Evolutionary conservation across 2,113 vertebrate species (phyloP), one percentile per base, ranked within the genome.

Genomic region (Coregonus clupeaformis): DNA sequence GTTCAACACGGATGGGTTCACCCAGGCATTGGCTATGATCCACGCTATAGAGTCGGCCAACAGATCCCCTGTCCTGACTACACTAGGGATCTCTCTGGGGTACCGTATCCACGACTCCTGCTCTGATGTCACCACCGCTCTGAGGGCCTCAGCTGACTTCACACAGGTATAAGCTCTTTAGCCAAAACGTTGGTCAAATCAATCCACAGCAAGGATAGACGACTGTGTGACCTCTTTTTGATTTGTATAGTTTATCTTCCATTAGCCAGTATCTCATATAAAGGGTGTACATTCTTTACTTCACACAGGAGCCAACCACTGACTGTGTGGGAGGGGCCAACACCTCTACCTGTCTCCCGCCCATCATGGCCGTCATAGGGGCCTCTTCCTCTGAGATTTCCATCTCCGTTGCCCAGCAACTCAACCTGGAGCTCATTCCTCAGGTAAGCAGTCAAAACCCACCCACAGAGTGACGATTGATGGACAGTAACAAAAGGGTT

Each of bases 71-170:
- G 73, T 92, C 1, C 73, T 97, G 67, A 36, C 86, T 32, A 89
- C 89, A 78, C 73, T 80, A 3, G 88, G 90, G 52, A 18, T 98
- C 72, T 95, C 92, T 71, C 90, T 97, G 80, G 96, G 95, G 0
- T 96, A 97, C 3, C 88, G 91, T 77, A 94, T 97, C 81, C 90
- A 94, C 0, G 95, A 97, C 84, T 94, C 94, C 0, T 97, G 96
- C 84, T 88, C 91, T 0, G 95, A 97, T 68, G 93, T 95, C 47
- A 95, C 92, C 70, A 93, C 90, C 20, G 92, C 93, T 2, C 90
- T 96, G 83, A 91, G 91, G 0, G 94, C 91, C 71, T 80, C 91
- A 4, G 77, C 92, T 59, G 90, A 92, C 55, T 90, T 96, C 62
- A 88, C 92, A 6, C 80, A 81, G 66, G 49, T 52, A 18, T 18